Conservation (phyloP, 1,140 invertebrate species). For the Druon quercuslanigerum region DNA sequence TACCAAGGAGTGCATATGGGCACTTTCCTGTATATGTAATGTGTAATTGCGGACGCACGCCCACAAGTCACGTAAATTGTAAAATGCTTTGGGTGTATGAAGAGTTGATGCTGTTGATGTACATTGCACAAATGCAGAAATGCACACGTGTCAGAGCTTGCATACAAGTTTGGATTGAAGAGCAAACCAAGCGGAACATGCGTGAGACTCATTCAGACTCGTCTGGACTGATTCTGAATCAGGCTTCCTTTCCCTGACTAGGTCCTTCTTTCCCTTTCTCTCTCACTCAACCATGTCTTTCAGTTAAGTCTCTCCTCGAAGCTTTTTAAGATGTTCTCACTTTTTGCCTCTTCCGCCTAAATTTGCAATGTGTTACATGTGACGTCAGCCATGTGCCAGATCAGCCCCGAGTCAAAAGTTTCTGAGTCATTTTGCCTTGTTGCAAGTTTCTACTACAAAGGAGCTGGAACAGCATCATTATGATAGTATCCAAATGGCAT, state of each 20-base stretch:
- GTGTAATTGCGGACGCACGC: not conserved
- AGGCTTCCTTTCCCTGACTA: slow-evolving; percentile 16
- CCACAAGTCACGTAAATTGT: slow-evolving; percentile 24
- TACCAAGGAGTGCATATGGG: not conserved
- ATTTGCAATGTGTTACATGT: slow-evolving; percentile 11
- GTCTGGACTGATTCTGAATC: slow-evolving; percentile 16
- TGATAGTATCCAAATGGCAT: not conserved
- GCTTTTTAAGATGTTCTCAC: not conserved
- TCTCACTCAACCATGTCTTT: slow-evolving; percentile 49
- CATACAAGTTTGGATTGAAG: not conserved
- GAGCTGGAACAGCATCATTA: not conserved
- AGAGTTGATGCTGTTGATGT: too few relatives aligned
- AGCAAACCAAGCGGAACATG: slow-evolving; percentile 50
- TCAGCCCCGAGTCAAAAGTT: not conserved
- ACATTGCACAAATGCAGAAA: not conserved
- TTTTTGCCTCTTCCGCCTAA: slow-evolving; percentile 26
- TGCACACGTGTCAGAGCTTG: slow-evolving; percentile 19
- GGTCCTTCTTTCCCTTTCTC: slow-evolving; percentile 34
- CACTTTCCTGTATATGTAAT: not conserved
- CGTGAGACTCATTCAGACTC: slow-evolving; percentile 60
- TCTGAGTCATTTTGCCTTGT: slow-evolving; percentile 11
- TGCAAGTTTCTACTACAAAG: slow-evolving; percentile 12
- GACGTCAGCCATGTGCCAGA: slow-evolving; percentile 19
- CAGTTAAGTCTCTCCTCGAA: slow-evolving; percentile 14
- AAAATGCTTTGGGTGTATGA: slow-evolving; percentile 24